A percentile compares a stretch with the other conserved stretches of the same genome.
These are phyloP conservation scores for Ageneiosus marmoratus DNA, from an alignment of 2,113 vertebrate species.

Conservation along the genomic window DNA sequence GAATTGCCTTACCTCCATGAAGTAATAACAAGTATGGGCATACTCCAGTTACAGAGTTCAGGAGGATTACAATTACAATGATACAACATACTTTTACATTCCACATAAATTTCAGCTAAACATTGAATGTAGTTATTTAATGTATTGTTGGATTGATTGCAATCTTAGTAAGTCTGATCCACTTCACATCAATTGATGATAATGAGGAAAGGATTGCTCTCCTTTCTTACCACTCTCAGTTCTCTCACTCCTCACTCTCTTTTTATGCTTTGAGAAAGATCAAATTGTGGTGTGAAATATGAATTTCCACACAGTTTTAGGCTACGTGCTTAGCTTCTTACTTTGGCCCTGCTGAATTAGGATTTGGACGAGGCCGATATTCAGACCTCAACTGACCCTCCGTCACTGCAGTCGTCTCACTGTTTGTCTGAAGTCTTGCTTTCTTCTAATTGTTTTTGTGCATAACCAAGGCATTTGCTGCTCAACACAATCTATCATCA, in stretches of 20 bases:
- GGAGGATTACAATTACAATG: not conserved
- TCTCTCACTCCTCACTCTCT: not conserved
- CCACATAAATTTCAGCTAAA: not conserved
- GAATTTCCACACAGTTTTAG: not conserved
- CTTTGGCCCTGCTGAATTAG: not conserved
- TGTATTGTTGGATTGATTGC: not conserved
- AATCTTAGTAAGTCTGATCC: not conserved
- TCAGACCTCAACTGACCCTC: not conserved
- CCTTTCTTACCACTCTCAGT: not conserved
- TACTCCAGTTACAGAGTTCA: not conserved
- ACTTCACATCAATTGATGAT: constrained; percentile 42
- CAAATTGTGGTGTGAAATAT: not conserved
- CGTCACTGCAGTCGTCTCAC: not conserved
- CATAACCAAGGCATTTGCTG: constrained; percentile 4
- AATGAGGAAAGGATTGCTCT: constrained; percentile 30
- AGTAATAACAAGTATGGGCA: not conserved
- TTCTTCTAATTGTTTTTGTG: constrained; percentile 16
- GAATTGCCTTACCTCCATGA: constrained; percentile 4
- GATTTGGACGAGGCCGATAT: not conserved
- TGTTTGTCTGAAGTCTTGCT: constrained; percentile 3
- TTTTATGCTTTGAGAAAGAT: not conserved
- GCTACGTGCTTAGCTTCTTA: not conserved
- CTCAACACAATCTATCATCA: constrained; percentile 2
- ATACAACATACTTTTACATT: not conserved
- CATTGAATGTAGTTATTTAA: not conserved